Percentiles rank a stretch among this genome's conserved stretches.
These are phyloP conservation scores for Chaenodraco wilsoni DNA, from an alignment of 2,797 vertebrate genomes.

Conservation along the genomic window DNA sequence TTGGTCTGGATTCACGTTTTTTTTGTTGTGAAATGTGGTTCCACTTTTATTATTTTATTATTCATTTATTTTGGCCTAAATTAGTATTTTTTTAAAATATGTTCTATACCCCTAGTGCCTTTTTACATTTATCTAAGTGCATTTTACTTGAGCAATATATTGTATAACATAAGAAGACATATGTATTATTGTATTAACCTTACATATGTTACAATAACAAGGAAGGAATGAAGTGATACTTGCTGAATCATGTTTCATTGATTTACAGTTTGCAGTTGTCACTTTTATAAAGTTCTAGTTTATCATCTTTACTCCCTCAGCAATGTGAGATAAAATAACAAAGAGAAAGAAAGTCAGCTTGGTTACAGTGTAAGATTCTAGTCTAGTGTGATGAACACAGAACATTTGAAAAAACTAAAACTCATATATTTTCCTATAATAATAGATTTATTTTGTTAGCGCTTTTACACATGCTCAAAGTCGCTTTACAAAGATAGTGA, in stretches of 20 bases:
- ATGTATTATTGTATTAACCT: not conserved
- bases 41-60: no score
- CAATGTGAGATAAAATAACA: slow-evolving; percentile 8
- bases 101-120: no score
- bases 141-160: not conserved
- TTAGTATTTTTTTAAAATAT: no score
- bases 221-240: not conserved
- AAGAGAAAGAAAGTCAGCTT: slow-evolving; percentile 5
- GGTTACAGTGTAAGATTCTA: not conserved
- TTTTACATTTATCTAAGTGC: not conserved
- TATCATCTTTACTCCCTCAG: not conserved
- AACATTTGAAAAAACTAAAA: slow-evolving; percentile 5
- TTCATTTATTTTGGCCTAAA: no score
- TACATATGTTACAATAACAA: not conserved
- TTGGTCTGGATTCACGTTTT: no score
- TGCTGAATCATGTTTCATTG: not conserved
- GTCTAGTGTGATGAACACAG: slow-evolving; percentile 13
- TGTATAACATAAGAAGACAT: no score
- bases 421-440: not conserved
- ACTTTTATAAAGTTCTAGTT: not conserved
- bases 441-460: no score
- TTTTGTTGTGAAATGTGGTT: no score
- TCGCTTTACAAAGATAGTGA: no score
- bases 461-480: no score
- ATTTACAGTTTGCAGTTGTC: not conserved